Evolutionary conservation across 2,888 invertebrate species (phyloP).

Genomic region (Aphidius colemani): DNA sequence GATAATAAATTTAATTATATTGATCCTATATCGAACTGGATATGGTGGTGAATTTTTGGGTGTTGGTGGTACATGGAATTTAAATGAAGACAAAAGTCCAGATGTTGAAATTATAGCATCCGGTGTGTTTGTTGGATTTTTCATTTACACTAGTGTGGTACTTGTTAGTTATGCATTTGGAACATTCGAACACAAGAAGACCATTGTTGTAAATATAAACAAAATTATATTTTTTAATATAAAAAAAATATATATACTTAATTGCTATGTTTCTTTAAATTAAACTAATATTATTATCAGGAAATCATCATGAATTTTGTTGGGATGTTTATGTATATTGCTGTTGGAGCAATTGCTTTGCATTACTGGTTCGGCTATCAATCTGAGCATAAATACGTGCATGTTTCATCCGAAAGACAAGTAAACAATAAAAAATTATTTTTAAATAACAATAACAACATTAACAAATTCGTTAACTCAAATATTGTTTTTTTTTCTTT

Average conservation of each 20-base stretch:
- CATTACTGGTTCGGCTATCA: conserved; percentile 91
- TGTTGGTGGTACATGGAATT: conserved; percentile 88
- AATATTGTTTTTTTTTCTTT: conserved; percentile 26
- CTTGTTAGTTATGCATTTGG: conserved; percentile 78
- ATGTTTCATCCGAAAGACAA: conserved; percentile 77
- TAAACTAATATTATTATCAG: conserved; percentile 60
- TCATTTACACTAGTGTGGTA: conserved; percentile 81
- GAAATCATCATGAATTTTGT: conserved; percentile 89
- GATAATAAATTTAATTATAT: conserved; percentile 80
- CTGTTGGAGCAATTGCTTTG: conserved; percentile 82
- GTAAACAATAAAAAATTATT: conserved; percentile 46
- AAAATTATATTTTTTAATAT: conserved; percentile 12
- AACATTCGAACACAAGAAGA: conserved; percentile 78
- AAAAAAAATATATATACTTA: not conserved
- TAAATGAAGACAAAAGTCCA: conserved; percentile 85
- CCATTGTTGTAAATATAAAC: conserved; percentile 59
- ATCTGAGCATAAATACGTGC: conserved; percentile 76
- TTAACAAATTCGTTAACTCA: not conserved
- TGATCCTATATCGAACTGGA: conserved; percentile 82
- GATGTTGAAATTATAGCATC: conserved; percentile 88
- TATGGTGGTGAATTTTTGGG: conserved; percentile 83
- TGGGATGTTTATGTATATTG: conserved; percentile 82
- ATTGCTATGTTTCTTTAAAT: conserved; percentile 6
- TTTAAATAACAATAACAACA: not conserved
- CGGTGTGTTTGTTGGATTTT: conserved; percentile 84